phyloP scores from a whole-genome alignment of 1,140 invertebrate genomes.

The Zaprionus kolodkinae region DNA sequence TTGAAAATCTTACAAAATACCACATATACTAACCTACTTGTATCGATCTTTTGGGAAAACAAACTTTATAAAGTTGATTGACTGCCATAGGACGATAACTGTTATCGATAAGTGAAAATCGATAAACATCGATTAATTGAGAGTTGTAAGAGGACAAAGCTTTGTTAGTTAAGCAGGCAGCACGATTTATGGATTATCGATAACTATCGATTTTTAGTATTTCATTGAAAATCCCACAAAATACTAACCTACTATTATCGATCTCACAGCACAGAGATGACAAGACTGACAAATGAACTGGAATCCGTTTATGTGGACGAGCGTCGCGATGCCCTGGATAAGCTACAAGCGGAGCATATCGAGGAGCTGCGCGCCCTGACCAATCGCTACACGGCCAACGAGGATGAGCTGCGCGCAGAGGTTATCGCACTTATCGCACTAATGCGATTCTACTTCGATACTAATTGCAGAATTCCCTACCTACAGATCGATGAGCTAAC shows the following conservation, averaged over 20 bases:
- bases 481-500: conserved; percentile 86
- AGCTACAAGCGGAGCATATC: conserved; percentile 85
- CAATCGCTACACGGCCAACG: conserved; percentile 85
- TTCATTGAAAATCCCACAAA: too few species aligned
- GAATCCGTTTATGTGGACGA: conserved; percentile 87
- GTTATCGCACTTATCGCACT: conserved; percentile 59
- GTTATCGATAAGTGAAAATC: background rate
- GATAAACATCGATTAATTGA: too few species aligned
- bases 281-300: conserved; percentile 86
- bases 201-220: background rate
- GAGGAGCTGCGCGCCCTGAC: conserved; percentile 85
- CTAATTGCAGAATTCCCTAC: too few species aligned
- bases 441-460: too few species aligned
- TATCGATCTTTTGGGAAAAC: conserved; percentile 84
- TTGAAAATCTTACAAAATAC: too few species aligned
- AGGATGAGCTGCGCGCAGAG: conserved; percentile 86
- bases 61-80: conserved; percentile 83
- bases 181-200: background rate
- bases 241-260: background rate
- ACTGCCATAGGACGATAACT: conserved; percentile 40
- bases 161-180: too few species aligned
- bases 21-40: too few species aligned
- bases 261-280: conserved; percentile 85
- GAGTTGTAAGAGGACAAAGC: too few species aligned
- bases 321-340: conserved; percentile 86